A percentile compares a stretch with the other conserved stretches of the same genome.
phyloP scores from a whole-genome alignment of 1,140 invertebrate species.

The Drosophila pandora region DNA sequence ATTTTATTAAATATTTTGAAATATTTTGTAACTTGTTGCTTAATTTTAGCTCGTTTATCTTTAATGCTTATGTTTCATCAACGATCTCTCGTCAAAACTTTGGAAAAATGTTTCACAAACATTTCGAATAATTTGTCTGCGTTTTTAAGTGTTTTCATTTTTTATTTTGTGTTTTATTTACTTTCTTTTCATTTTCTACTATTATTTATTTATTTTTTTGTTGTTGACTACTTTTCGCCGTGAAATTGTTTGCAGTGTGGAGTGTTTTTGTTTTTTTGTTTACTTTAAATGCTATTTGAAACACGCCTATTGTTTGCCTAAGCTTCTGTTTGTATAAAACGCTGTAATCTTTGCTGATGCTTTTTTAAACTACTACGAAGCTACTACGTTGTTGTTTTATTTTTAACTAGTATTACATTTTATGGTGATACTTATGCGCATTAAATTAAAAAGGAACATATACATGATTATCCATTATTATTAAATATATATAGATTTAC shows the following conservation, averaged over 20 bases:
- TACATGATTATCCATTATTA: slow-evolving; percentile 77
- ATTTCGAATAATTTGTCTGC: slow-evolving; percentile 60
- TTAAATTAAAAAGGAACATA: slow-evolving; percentile 83
- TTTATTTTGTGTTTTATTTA: slow-evolving; percentile 14
- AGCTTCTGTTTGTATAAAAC: slow-evolving; percentile 57
- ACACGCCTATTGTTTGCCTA: slow-evolving; percentile 58
- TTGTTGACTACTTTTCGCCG: slow-evolving; percentile 52
- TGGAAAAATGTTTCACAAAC: slow-evolving; percentile 73
- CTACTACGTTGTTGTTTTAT: slow-evolving; percentile 45
- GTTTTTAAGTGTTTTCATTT: slow-evolving; percentile 31
- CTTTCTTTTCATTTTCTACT: slow-evolving; percentile 40
- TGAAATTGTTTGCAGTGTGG: slow-evolving; percentile 27
- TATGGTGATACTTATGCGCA: slow-evolving; percentile 66
- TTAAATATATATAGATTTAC: slow-evolving; percentile 59
- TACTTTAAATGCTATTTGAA: slow-evolving; percentile 42
- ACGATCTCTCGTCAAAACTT: slow-evolving; percentile 28
- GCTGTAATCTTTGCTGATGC: slow-evolving; percentile 43
- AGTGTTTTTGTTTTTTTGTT: slow-evolving; percentile 10
- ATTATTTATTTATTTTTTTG: slow-evolving; percentile 24
- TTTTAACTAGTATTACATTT: slow-evolving; percentile 64
- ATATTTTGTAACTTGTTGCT: slow-evolving; percentile 56
- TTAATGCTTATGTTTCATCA: slow-evolving; percentile 33
- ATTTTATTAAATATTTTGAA: slow-evolving; percentile 58
- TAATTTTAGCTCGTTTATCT: slow-evolving; percentile 50
- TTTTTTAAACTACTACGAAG: slow-evolving; percentile 67